Base-by-base conservation (phyloP, 2,888 invertebrate species). In the Cephus rjabovi region DNA sequence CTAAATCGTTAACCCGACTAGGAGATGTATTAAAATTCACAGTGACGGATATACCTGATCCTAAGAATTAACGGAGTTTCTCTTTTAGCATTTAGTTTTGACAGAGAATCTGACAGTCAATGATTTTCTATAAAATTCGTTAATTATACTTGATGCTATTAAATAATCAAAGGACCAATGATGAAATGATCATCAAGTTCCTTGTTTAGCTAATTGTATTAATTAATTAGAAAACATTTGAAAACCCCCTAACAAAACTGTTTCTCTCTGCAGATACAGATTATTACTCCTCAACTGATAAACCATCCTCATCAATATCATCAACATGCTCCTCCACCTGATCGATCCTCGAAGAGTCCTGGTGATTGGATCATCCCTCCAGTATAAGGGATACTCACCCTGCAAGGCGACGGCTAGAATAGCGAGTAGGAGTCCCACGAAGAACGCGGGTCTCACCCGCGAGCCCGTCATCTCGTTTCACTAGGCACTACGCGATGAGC, bases 401-500 rank as follows among this genome's bases (percentile, higher is more conserved):
- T 93, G 93, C 92, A 93, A 93, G 92, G 93, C 90, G 90, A 92
- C 90, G 92, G 92, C 92, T 92, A 93, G 92, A 89, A 93, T 92
- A 89, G 92, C 87, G 87, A 93, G 90, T 92, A 93, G 92, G 92
- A 93, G 92, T 91, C 93, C 92, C 90, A 92, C 90, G 90, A 93
- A 89, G 88, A 92, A 91, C 92, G 93, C 92, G 92, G 93, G 92
- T 92, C 93, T 92, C 92, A 90, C 92, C 90, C 92, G 92, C 92
- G 92, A 92, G 92, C 92, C 92, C 93, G 92, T 93, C 93, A 93
- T 93, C 92, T 92, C 92, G 92, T 92, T 88, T 94, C 92, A 92
- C 93, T 92, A 86, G 84, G 87, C 90, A 87, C 90, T 88, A 87
- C 88, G 85, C 88, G 88, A 89, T 88, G 86, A 89, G 89, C 89